phyloP scores from a whole-genome alignment of 2,797 vertebrate species.

The Leptoclinus maculatus region DNA sequence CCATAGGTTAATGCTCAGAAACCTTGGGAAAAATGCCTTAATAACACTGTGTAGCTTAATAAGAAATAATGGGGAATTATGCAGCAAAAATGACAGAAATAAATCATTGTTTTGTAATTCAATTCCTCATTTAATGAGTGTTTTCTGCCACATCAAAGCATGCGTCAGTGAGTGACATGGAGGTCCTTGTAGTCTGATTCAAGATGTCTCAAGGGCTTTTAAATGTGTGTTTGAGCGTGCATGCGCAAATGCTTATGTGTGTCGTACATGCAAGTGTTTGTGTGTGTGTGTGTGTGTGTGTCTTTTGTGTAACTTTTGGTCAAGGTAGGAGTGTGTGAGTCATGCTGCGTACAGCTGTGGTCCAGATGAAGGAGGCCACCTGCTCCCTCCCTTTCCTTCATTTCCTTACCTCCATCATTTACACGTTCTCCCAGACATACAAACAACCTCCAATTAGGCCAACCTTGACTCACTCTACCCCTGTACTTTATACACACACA shows the following conservation, averaged over 20 bases:
- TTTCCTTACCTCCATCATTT: slow-evolving; percentile 81
- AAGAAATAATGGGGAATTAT: background rate
- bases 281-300: slow-evolving; percentile 23
- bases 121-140: background rate
- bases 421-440: slow-evolving; percentile 78
- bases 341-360: slow-evolving; percentile 82
- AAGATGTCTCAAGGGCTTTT: slow-evolving; percentile 23
- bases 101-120: background rate
- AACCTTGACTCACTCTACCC: slow-evolving; percentile 70
- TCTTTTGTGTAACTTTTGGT: slow-evolving; percentile 62
- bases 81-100: background rate
- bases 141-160: slow-evolving; percentile 38
- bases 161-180: slow-evolving; percentile 18
- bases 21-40: background rate
- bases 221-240: slow-evolving; percentile 38
- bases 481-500: slow-evolving; percentile 33
- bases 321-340: slow-evolving; percentile 83
- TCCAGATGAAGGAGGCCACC: slow-evolving; percentile 87
- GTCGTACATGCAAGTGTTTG: background rate
- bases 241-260: slow-evolving; percentile 14
- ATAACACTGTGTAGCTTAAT: background rate
- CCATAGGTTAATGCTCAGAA: background rate
- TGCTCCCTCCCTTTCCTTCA: slow-evolving; percentile 76
- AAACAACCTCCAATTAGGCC: slow-evolving; percentile 84
- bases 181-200: slow-evolving; percentile 39